Evolutionary conservation across 2,113 vertebrate genomes (phyloP), one percentile per base, ranked within the genome.

Genomic region (Nesogale talazaci): DNA sequence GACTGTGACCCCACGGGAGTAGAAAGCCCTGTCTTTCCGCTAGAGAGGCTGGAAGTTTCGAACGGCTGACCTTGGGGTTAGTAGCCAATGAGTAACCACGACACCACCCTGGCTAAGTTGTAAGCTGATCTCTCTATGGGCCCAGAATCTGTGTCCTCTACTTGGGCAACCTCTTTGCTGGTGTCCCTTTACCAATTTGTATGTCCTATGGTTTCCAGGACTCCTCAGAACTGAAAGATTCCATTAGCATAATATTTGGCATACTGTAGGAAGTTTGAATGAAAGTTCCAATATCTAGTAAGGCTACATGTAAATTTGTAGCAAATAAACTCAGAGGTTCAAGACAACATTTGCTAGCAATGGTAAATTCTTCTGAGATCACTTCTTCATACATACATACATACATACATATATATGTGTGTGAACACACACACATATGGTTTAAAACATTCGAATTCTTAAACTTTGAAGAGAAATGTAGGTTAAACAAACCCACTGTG

Each of bases 261-360:
- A 52, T 31, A 84, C 0, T 79, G 19, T 1, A 93, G 17, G 22
- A 52, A 11, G 76, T 83, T 61, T 89, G 40, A 59, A 85, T 80
- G 46, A 93, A 89, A 91, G 76, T 89, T 75, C 70, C 87, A 93
- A 89, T 74, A 86, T 52, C 23, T 70, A 91, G 7, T 74, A 88
- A 91, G 36, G 80, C 86, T 83, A 65, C 38, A 8, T 36, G 88
- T 76, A 88, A 92, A 81, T 31, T 92, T 84, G 70, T 29, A 90
- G 38, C 31, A 90, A 83, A 76, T 56, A 89, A 89, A 92, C 59
- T 77, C 82, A 84, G 27, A 61, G 76, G 46, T 59, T 80, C 59
- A 89, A 72, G 57, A n/a, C 87, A 80, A 65, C 36, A 72, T 72
- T 83, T 83, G 61, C 74, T 67, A 15, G 52, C 76, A 80, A 93